These are phyloP conservation scores for Atherinomorus stipes DNA, from an alignment of 2,113 vertebrate genomes.

Conservation along the genomic window DNA sequence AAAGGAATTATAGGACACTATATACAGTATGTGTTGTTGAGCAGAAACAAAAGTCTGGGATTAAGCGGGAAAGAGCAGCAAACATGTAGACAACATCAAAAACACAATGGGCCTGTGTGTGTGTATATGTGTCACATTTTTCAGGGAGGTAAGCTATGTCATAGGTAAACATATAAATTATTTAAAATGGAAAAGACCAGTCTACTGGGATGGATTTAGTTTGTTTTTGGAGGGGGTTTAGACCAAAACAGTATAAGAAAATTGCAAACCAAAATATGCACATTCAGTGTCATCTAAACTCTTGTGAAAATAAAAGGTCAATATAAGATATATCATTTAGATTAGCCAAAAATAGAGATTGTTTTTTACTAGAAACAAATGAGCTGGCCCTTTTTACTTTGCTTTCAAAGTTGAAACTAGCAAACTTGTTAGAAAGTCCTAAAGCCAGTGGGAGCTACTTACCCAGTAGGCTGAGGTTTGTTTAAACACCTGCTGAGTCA, in stretches of 20 bases:
- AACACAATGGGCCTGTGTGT: conserved; percentile 62
- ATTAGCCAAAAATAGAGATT: too few relatives aligned
- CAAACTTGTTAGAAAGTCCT: too few relatives aligned
- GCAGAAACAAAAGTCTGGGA: conserved; percentile 80
- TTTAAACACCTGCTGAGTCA: too few relatives aligned
- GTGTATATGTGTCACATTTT: conserved; percentile 13
- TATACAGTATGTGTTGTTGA: conserved; percentile 68
- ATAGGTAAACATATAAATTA: neutral
- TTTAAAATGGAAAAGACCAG: neutral
- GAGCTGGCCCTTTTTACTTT: too few relatives aligned
- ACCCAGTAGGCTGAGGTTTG: too few relatives aligned
- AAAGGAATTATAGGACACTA: conserved; percentile 68
- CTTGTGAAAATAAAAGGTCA: too few relatives aligned
- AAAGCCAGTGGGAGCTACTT: too few relatives aligned
- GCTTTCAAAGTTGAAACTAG: too few relatives aligned
- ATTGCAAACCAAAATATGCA: too few relatives aligned
- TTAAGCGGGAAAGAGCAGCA: conserved; percentile 74
- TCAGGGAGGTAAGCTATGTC: conserved; percentile 10
- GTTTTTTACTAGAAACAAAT: too few relatives aligned
- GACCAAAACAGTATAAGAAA: neutral
- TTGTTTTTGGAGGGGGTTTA: neutral
- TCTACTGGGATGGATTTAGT: neutral
- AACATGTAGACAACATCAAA: conserved; percentile 53
- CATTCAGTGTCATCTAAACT: too few relatives aligned
- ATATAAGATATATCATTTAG: too few relatives aligned